Conservation (phyloP, 2,888 invertebrate species). For the Cephus rjabovi region DNA sequence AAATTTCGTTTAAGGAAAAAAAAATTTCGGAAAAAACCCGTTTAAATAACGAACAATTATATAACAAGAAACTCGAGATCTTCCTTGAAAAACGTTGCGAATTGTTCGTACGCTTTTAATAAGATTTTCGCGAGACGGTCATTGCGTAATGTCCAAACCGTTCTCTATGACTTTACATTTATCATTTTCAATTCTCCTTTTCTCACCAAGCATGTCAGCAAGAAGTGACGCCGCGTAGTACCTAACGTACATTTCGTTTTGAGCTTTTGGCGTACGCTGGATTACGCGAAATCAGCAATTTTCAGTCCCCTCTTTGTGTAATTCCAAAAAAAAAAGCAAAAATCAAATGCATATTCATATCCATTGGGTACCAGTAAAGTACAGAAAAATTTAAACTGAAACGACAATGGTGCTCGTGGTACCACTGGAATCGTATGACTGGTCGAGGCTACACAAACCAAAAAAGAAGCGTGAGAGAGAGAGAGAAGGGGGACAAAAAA, state of each 20-base stretch:
- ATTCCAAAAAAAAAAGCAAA: not conserved
- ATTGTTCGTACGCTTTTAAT: not conserved
- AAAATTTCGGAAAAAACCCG: not conserved
- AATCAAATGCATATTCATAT: not conserved
- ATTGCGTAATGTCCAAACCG: not conserved
- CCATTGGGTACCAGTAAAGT: not conserved
- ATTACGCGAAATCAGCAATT: not conserved
- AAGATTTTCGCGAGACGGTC: not conserved
- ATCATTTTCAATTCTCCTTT: not conserved
- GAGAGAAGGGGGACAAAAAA: constrained; percentile 11
- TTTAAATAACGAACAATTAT: not conserved
- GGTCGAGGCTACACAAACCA: constrained; percentile 6
- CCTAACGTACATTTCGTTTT: not conserved
- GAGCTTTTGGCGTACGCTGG: not conserved
- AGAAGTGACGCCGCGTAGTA: not conserved
- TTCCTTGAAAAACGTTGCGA: not conserved
- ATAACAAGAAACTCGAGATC: not conserved
- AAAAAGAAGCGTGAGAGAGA: constrained; percentile 15
- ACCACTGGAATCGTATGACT: not conserved
- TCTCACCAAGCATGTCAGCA: not conserved
- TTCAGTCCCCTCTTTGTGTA: not conserved
- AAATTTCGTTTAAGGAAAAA: no score
- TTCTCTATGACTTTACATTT: not conserved
- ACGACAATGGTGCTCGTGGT: not conserved
- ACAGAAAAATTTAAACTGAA: not conserved